Conservation (phyloP, 2,113 vertebrate species). For the Ardeotis arabs region DNA sequence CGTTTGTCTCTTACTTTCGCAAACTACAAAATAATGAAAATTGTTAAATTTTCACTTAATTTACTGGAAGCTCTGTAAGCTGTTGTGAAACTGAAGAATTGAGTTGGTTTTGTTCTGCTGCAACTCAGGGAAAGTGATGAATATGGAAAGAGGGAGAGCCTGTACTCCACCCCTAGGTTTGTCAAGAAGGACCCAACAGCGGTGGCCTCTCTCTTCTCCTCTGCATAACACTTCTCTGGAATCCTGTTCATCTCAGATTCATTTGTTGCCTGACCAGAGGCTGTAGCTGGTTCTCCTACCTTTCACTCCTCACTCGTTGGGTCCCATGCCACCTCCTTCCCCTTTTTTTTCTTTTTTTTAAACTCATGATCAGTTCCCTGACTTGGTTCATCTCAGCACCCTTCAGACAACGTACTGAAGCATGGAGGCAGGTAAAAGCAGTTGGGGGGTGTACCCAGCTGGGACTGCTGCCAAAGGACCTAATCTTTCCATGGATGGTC, state of each 20-base stretch:
- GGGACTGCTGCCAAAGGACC: background rate
- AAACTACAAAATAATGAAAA: background rate
- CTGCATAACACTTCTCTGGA: background rate
- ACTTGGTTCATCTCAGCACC: background rate
- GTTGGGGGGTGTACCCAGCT: background rate
- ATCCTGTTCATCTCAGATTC: background rate
- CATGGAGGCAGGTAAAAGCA: background rate
- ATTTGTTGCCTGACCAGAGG: background rate
- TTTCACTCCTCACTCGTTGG: background rate
- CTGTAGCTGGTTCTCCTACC: background rate
- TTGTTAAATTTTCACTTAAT: slow-evolving; percentile 26
- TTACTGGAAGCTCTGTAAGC: background rate
- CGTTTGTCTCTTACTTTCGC: background rate
- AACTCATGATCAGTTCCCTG: accelerated
- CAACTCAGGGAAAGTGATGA: background rate
- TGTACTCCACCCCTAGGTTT: background rate
- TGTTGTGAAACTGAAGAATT: background rate
- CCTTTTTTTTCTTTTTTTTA: no score
- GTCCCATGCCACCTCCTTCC: accelerated
- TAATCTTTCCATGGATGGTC: background rate
- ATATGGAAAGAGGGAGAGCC: background rate
- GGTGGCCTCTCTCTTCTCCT: background rate
- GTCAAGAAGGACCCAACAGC: background rate
- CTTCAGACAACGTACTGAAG: background rate
- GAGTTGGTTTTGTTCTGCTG: background rate